These are phyloP conservation scores for Drosophila rubida DNA, from an alignment of 2,888 invertebrate genomes.

Conservation along the genomic window DNA sequence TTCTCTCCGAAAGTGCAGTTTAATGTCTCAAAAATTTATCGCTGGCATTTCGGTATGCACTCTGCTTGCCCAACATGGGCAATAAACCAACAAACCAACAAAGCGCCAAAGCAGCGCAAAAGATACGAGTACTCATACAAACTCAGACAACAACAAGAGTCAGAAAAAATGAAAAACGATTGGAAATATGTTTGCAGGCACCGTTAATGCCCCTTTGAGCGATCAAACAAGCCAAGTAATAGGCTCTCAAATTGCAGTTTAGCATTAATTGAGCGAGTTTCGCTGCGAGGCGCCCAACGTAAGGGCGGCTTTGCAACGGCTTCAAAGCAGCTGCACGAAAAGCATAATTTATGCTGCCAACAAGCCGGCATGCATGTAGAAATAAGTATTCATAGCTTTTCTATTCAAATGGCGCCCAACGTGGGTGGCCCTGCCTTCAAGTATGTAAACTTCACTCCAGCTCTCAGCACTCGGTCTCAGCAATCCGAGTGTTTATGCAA, in stretches of 20 bases:
- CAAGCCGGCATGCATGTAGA: too few relatives aligned
- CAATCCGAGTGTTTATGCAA: too few relatives aligned
- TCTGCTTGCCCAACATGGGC: constrained; percentile 71
- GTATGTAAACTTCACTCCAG: too few relatives aligned
- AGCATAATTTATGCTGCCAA: too few relatives aligned
- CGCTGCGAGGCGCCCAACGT: constrained; percentile 10
- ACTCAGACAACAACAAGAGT: background rate
- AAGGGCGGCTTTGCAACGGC: background rate
- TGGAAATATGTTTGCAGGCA: constrained; percentile 39
- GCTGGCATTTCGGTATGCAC: constrained; percentile 76
- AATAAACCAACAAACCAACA: constrained; percentile 60
- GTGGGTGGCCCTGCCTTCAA: too few relatives aligned
- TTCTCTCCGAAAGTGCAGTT: constrained; percentile 71
- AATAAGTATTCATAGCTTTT: too few relatives aligned
- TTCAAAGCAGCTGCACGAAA: too few relatives aligned
- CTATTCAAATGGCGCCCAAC: too few relatives aligned
- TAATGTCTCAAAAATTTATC: constrained; percentile 81
- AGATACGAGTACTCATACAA: too few relatives aligned
- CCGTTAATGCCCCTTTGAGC: background rate
- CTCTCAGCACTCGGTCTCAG: too few relatives aligned
- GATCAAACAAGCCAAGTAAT: background rate
- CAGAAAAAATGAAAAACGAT: constrained; percentile 39
- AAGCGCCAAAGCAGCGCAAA: constrained; percentile 16
- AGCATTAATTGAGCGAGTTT: background rate
- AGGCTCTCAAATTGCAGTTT: constrained; percentile 5